A percentile compares a stretch with the other conserved stretches of the same genome.
Evolutionary conservation across 2,797 vertebrate genomes (phyloP).

Genomic region (Okamejei kenojei): DNA sequence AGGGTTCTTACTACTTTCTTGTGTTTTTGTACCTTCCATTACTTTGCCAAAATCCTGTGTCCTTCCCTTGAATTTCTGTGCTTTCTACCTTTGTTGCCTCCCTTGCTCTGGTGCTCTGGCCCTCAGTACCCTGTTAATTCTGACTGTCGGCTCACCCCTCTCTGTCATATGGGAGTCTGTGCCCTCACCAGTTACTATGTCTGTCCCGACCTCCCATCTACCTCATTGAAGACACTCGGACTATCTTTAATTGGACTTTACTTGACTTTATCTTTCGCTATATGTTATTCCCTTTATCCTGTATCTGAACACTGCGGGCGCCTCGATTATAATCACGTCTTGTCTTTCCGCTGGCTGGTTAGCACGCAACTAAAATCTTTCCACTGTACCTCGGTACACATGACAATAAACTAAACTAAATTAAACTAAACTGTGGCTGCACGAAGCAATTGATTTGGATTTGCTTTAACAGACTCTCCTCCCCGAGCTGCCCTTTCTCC

Average conservation of each 20-base stretch:
- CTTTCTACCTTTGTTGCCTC: not conserved
- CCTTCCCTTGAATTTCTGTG: not conserved
- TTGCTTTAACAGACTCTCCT: not conserved
- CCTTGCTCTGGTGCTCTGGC: not conserved
- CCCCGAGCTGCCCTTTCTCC: not conserved
- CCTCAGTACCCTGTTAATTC: not conserved
- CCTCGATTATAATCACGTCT: too few relatives aligned
- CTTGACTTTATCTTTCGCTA: too few relatives aligned
- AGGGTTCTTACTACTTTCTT: too few relatives aligned
- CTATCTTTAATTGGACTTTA: too few relatives aligned
- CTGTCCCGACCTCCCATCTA: not conserved
- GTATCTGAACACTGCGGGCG: too few relatives aligned
- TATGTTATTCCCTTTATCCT: too few relatives aligned
- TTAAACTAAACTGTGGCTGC: not conserved
- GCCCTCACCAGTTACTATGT: slow-evolving; percentile 12
- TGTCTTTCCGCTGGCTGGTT: too few relatives aligned
- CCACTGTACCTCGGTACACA: too few relatives aligned
- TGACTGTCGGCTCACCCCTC: not conserved
- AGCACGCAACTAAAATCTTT: too few relatives aligned
- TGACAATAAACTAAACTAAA: too few relatives aligned
- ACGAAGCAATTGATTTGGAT: slow-evolving; percentile 6
- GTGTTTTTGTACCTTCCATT: not conserved
- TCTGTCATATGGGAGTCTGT: not conserved
- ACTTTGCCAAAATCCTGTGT: not conserved
- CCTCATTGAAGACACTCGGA: too few relatives aligned